Conservation (phyloP, 2,888 invertebrate species). For the Leucophora obtusa region DNA sequence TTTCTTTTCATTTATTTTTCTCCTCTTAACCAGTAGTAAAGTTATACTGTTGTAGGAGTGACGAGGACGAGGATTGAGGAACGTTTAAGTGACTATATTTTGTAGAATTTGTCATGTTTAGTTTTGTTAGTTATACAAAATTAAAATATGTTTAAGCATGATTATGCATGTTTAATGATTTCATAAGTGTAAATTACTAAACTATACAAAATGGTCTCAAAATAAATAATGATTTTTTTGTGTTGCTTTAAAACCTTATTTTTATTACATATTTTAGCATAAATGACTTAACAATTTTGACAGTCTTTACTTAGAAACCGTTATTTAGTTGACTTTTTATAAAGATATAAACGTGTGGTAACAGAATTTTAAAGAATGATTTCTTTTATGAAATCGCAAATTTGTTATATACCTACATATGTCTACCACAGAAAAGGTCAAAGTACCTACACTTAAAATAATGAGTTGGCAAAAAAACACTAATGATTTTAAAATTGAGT, state of each 20-base stretch:
- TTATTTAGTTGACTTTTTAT: constrained; percentile 50
- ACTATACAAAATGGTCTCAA: constrained; percentile 14
- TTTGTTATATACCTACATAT: too few relatives aligned
- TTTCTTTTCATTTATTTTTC: neutral
- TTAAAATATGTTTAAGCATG: constrained; percentile 9
- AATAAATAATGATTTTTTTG: neutral
- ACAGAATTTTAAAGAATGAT: too few relatives aligned
- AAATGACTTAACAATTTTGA: constrained; percentile 53
- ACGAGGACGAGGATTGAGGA: neutral
- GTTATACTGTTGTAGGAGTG: too few relatives aligned
- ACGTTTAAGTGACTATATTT: neutral
- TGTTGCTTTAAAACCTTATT: neutral
- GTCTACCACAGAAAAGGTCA: too few relatives aligned
- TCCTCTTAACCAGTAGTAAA: neutral
- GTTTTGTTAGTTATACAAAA: neutral
- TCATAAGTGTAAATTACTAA: constrained; percentile 28
- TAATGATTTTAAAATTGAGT: too few relatives aligned
- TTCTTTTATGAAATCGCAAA: too few relatives aligned
- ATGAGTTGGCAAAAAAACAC: too few relatives aligned
- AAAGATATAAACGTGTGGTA: too few relatives aligned
- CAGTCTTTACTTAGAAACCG: constrained; percentile 49
- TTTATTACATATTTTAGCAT: constrained; percentile 21
- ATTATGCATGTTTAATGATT: constrained; percentile 26
- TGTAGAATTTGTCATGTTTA: neutral
- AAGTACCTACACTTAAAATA: too few relatives aligned